Evolutionary conservation across 2,797 vertebrate genomes (phyloP), one percentile per base, ranked within the genome.

Genomic region (Brachymystax lenok): DNA sequence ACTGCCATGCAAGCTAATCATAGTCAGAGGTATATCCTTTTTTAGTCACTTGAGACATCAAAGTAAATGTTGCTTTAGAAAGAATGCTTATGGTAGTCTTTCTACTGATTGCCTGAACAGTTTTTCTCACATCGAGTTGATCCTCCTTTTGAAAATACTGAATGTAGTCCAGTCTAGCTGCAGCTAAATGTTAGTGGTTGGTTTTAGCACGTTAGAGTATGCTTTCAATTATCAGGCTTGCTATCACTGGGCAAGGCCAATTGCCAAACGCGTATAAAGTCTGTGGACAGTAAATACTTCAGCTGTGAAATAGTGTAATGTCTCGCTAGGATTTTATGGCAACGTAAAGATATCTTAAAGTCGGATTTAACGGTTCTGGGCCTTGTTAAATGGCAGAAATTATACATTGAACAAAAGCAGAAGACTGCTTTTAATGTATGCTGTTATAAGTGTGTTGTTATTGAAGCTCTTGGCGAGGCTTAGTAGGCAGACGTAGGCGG

Each of bases 361-460:
- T 84, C 89, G 84, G 84, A 90, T 89, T 91, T 88, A 90, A 89
- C 52, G 75, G 82, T 76, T 68, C 4, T 76, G 79, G n/a, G 50
- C 77, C 80, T 83, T 78, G 85, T 89, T 86, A 89, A 92, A 85
- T 73, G 8, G 73, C 76, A 64, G 79, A 87, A 87, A 87, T 91
- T 82, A 87, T 85, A 87, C 83, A 85, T 87, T 63, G 85, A 88
- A 85, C 84, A 84, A 89, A 88, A 89, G 83, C 84, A 85, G 86
- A 70, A 27, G 80, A 82, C 61, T 76, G 72, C 63, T 79, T 90
- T 90, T 85, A 88, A 76, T 16, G 12, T 35, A 17, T 78, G 66
- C 67, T 67, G 76, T 92, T 61, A 87, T 87, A 90, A 89, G 74
- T 54, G 71, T 28, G 66, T 85, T 87, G 88, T 88, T 89, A 80